These are phyloP conservation scores for Caerostris darwini DNA, from an alignment of 1,140 invertebrate species.

Conservation along the genomic window DNA sequence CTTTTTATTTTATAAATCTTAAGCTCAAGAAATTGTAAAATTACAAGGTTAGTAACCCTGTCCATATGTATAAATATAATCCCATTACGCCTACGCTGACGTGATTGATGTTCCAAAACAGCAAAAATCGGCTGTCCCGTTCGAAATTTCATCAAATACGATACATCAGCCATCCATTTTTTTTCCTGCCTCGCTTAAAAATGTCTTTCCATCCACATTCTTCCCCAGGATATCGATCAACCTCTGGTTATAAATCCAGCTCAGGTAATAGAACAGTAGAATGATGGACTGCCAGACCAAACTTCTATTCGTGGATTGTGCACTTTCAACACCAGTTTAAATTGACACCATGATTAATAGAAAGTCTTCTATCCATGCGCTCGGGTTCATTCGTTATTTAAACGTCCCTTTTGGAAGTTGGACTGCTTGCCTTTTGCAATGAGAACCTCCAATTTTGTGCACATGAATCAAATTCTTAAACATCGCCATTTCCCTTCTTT, in stretches of 20 bases:
- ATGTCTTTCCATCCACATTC: constrained; percentile 25
- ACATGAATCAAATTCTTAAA: constrained; percentile 69
- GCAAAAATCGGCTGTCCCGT: neutral
- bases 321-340: constrained; percentile 74
- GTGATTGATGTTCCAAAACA: neutral
- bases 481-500: neutral
- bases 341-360: constrained; percentile 74
- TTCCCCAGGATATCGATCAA: constrained; percentile 33
- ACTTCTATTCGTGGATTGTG: constrained; percentile 74
- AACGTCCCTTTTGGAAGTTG: constrained; percentile 57
- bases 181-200: constrained; percentile 22
- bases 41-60: too few relatives aligned
- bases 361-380: constrained; percentile 19
- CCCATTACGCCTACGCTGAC: neutral
- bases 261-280: constrained; percentile 53
- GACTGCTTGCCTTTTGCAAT: constrained; percentile 21
- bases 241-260: constrained; percentile 67
- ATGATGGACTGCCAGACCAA: constrained; percentile 69
- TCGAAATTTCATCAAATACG: constrained; percentile 29
- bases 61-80: neutral
- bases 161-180: constrained; percentile 6
- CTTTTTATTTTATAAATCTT: too few relatives aligned
- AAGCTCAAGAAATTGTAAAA: too few relatives aligned
- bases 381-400: constrained; percentile 65
- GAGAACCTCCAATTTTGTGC: constrained; percentile 26